Percentiles rank a stretch among this genome's conserved stretches.
Conservation (phyloP, 2,888 invertebrate species). For the Anodontia alba region DNA sequence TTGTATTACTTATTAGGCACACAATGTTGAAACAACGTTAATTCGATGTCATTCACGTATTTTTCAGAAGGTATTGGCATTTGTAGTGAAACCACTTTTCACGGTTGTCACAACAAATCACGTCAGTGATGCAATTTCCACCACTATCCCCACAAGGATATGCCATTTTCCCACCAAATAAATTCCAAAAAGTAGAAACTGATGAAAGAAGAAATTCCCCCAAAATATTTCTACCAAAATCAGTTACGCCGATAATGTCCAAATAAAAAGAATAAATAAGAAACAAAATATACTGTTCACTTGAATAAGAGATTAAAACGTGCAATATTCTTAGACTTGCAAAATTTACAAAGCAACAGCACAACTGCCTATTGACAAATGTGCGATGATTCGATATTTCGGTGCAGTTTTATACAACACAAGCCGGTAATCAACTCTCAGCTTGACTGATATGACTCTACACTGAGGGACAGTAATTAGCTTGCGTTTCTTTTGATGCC, state of each 20-base stretch:
- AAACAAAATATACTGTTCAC: no score
- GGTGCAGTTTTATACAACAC: no score
- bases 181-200: neutral
- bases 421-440: no score
- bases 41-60: no score
- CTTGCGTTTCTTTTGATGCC: no score
- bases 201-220: no score
- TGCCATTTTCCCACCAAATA: neutral
- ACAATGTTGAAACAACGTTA: no score
- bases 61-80: neutral
- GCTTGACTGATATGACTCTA: no score
- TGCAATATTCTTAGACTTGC: neutral
- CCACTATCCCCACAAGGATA: constrained; percentile 3
- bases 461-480: no score
- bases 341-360: neutral
- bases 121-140: constrained; percentile 9
- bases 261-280: neutral
- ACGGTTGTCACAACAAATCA: neutral
- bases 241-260: neutral
- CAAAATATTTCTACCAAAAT: neutral
- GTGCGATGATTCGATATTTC: no score
- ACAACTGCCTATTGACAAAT: neutral
- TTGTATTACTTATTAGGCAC: no score
- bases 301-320: neutral
- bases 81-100: constrained; percentile 3